Base-by-base conservation (phyloP, 2,888 invertebrate species). In the Alsophila aescularia region DNA sequence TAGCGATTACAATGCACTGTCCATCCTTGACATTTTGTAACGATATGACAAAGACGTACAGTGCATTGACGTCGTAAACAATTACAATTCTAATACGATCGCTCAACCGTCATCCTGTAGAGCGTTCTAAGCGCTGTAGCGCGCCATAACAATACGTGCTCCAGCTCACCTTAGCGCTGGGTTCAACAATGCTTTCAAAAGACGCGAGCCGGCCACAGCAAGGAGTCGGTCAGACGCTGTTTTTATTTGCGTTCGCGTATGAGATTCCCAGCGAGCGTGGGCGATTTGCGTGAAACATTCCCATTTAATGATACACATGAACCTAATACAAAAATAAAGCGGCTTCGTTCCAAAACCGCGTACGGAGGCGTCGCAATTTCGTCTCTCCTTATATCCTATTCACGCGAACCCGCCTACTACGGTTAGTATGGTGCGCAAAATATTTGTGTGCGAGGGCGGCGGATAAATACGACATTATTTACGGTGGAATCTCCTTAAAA, bases 371-470 rank as follows among this genome's bases (percentile, higher is more conserved):
- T 70, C 61, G 66, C 66, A 72, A 78, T 76, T 73, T 67, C 63
- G 58, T 16, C 29, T 65, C 70, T 73, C 69, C 71, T 69, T 77
- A 72, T 75, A 75, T 65, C 69, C 47, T 37, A 56, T 54, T 42
- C 8, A 34, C 36, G 24, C 24, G 34, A 40, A 31, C 69, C 66
- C 62, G 52, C 76, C 71, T 64, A 84, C 84, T 73, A 83, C 85
- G 73, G 69, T 40, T 60, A 66, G 60, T 69, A 72, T 69, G 55
- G 57, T 62, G 67, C 70, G 74, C 71, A 74, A 78, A 80, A 75
- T 72, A 75, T 79, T 75, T 68, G 55, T 52, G 49, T 62, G 75
- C 75, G 81, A 70, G 69, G 81, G 81, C 72, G 81, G 67, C 44
- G 62, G 60, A 67, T 68, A 68, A 72, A 80, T 51, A 43, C 32